Base-by-base conservation (phyloP, 2,888 invertebrate genomes). In the Caenorhabditis afra region DNA sequence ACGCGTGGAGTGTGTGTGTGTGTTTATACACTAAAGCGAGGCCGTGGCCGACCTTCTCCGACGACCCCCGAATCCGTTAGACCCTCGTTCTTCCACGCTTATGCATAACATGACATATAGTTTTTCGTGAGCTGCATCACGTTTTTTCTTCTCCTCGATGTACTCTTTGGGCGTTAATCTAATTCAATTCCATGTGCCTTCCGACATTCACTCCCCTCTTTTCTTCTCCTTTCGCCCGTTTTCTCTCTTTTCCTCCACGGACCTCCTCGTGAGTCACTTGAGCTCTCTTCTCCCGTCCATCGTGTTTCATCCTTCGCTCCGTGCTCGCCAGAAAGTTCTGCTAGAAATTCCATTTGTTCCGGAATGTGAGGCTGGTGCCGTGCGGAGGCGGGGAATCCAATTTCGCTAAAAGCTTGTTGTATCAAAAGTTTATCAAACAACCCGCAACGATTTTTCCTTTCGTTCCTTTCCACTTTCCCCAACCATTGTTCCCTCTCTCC, bases 111-210 rank as follows among this genome's bases (percentile, higher is more conserved):
- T n/a, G n/a, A n/a, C n/a, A n/a, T n/a, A n/a, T n/a, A n/a, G n/a
- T n/a, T n/a, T n/a, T n/a, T n/a, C n/a, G n/a, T n/a, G n/a, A n/a
- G n/a, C n/a, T n/a, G n/a, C n/a, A n/a, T n/a, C n/a, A n/a, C n/a
- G n/a, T n/a, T n/a, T n/a, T n/a, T n/a, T n/a, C n/a, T n/a, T n/a
- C n/a, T n/a, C n/a, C n/a, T n/a, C n/a, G n/a, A n/a, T n/a, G n/a
- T n/a, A n/a, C n/a, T n/a, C n/a, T n/a, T n/a, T n/a, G n/a, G 29
- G 29, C 29, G 29, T 29, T 29, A 18, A 39, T 57, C 41, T 41
- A 57, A 57, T 57, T 57, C 41, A 41, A 57, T 57, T 57, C 18
- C 22, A 35, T 41, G 20, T n/a, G 57, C 41, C 22, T 57, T 57
- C 18, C 22, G 22, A 12, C 57, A 57, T 41, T 20, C 20, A 41